A percentile compares a stretch with the other conserved stretches of the same genome.
These are phyloP conservation scores for Lycophotia porphyrea DNA, from an alignment of 2,888 invertebrate genomes.

Conservation along the genomic window DNA sequence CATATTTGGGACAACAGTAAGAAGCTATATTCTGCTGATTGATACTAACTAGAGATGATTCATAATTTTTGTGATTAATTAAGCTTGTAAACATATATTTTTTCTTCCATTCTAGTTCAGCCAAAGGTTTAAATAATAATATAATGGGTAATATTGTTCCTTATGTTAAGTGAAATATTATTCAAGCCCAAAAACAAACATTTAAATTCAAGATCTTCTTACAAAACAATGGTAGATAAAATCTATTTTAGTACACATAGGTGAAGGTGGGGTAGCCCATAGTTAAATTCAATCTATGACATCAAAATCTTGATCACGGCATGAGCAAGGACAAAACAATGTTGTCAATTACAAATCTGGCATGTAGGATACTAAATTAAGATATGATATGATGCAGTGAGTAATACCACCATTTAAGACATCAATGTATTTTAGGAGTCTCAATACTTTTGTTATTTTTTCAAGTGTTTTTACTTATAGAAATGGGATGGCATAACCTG, in stretches of 20 bases:
- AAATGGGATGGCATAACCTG: not conserved
- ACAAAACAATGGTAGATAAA: constrained; percentile 21
- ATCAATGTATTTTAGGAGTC: constrained; percentile 2
- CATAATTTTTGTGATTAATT: not conserved
- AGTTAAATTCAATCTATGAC: constrained; percentile 61
- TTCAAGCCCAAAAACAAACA: not conserved
- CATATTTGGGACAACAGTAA: not conserved
- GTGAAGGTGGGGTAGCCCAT: constrained; percentile 28
- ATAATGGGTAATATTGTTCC: not conserved
- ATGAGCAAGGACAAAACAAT: constrained; percentile 78
- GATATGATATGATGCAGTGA: constrained; percentile 53
- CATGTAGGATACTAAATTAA: constrained; percentile 60
- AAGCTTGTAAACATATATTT: not conserved
- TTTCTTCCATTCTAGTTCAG: not conserved
- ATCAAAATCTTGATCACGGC: constrained; percentile 70
- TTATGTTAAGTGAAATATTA: not conserved
- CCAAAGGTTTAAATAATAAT: not conserved
- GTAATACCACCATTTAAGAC: constrained; percentile 42
- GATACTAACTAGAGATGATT: not conserved
- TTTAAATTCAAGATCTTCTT: constrained; percentile 6
- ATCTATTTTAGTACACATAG: constrained; percentile 2
- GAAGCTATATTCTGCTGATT: not conserved
- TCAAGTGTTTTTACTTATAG: not conserved
- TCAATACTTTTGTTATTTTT: not conserved
- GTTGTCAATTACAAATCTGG: constrained; percentile 72